These are phyloP conservation scores for human DNA, from an alignment of 2,113 vertebrate species.

Conservation along the genomic window DNA sequence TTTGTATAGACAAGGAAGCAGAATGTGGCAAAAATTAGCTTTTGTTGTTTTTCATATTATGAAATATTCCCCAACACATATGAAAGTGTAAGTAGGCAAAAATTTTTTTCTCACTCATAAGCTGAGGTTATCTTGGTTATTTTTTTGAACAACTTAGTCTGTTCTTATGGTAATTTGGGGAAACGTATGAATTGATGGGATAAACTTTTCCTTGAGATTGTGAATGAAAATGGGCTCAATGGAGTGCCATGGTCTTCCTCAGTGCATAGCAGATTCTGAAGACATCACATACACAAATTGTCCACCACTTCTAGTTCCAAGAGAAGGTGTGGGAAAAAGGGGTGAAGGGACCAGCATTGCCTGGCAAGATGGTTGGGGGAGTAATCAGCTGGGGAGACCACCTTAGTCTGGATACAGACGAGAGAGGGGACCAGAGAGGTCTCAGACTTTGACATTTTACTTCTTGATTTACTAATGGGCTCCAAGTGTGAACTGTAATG, in stretches of 20 bases:
- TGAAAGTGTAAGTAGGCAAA: background rate
- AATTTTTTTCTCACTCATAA: conserved; percentile 7
- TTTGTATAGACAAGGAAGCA: background rate
- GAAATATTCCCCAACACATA: background rate
- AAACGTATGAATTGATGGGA: background rate
- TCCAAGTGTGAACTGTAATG: background rate
- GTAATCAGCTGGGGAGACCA: background rate
- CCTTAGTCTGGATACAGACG: background rate
- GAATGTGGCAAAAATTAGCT: background rate
- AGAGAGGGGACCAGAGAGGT: background rate
- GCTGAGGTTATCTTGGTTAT: background rate
- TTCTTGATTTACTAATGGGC: background rate
- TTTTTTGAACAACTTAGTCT: background rate
- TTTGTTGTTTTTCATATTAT: background rate
- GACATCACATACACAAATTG: accelerated
- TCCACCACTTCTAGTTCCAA: background rate
- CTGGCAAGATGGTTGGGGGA: background rate
- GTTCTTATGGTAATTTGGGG: background rate
- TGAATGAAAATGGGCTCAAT: background rate
- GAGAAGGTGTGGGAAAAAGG: background rate
- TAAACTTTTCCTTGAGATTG: background rate
- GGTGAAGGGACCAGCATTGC: background rate
- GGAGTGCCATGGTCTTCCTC: background rate
- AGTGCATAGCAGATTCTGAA: background rate
- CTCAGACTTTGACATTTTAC: background rate